Conservation (phyloP, 2,888 invertebrate species). For the Antheraea yamamai region DNA sequence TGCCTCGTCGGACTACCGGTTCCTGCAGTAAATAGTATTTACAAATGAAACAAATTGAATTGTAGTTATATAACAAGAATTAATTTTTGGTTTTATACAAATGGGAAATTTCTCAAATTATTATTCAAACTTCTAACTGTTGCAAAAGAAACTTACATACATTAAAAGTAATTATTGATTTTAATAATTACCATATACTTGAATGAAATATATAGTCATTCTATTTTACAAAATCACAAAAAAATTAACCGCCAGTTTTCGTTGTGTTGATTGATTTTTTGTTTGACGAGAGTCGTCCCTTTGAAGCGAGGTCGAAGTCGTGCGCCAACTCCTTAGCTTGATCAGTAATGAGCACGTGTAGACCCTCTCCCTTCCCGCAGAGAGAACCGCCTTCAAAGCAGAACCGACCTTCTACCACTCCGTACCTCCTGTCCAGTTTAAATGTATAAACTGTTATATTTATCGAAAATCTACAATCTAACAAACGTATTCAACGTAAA, state of each 20-base stretch:
- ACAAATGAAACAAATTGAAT: not conserved
- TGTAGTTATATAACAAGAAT: not conserved
- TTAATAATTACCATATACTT: not conserved
- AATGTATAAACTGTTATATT: not conserved
- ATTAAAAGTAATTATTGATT: not conserved
- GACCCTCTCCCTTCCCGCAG: slow-evolving; percentile 91
- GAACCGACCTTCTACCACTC: slow-evolving; percentile 92
- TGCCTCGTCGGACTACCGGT: slow-evolving; percentile 58
- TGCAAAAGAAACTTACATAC: not conserved
- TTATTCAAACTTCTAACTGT: not conserved
- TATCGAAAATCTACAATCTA: no score
- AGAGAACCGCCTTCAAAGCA: slow-evolving; percentile 95
- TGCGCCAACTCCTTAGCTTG: slow-evolving; percentile 88
- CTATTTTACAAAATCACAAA: not conserved
- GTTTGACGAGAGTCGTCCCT: slow-evolving; percentile 84
- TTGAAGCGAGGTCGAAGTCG: slow-evolving; percentile 86
- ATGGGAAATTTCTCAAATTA: not conserved
- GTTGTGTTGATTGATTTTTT: slow-evolving; percentile 63
- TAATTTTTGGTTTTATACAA: not conserved
- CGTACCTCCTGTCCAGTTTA: slow-evolving; percentile 84
- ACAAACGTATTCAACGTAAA: no score
- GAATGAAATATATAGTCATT: not conserved
- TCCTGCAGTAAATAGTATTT: slow-evolving; percentile 37
- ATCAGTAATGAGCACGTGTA: slow-evolving; percentile 89
- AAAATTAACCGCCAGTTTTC: slow-evolving; percentile 42